A percentile compares a stretch with the other conserved stretches of the same genome.
These are phyloP conservation scores for Phocoena phocoena DNA, from an alignment of 2,113 vertebrate genomes.

Conservation along the genomic window DNA sequence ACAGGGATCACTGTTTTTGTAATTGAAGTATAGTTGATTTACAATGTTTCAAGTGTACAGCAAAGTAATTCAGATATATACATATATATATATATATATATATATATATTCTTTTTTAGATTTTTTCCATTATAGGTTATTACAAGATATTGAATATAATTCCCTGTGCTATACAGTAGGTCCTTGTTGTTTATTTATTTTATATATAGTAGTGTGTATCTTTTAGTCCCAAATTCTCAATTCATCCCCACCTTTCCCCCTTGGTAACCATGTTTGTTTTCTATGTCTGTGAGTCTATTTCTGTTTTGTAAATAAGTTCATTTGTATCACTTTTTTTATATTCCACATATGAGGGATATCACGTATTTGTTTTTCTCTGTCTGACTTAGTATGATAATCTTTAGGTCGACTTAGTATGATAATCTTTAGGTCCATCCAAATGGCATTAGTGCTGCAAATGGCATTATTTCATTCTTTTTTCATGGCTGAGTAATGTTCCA, in stretches of 20 bases:
- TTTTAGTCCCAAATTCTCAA: background rate
- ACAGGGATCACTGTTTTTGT: background rate
- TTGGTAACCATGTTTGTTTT: background rate
- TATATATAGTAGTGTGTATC: background rate
- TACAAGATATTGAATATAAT: background rate
- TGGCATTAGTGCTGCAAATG: background rate
- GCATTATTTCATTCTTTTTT: background rate
- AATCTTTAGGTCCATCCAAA: background rate
- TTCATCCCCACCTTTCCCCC: background rate
- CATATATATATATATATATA: background rate
- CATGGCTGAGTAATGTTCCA: background rate
- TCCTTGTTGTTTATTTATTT: background rate
- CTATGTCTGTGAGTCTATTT: background rate
- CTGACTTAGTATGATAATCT: background rate
- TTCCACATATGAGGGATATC: background rate
- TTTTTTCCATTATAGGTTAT: background rate
- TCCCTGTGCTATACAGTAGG: background rate
- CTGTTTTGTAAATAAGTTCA: background rate
- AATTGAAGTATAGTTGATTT: background rate
- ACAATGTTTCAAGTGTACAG: background rate
- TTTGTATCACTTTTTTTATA: background rate
- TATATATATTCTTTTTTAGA: background rate
- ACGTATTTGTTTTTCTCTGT: background rate
- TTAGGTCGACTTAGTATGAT: too few relatives aligned
- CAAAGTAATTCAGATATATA: background rate